Percentiles rank a stretch among this genome's conserved stretches.
Evolutionary conservation across 2,888 invertebrate species (phyloP).

Genomic region (Drosophila affinis): DNA sequence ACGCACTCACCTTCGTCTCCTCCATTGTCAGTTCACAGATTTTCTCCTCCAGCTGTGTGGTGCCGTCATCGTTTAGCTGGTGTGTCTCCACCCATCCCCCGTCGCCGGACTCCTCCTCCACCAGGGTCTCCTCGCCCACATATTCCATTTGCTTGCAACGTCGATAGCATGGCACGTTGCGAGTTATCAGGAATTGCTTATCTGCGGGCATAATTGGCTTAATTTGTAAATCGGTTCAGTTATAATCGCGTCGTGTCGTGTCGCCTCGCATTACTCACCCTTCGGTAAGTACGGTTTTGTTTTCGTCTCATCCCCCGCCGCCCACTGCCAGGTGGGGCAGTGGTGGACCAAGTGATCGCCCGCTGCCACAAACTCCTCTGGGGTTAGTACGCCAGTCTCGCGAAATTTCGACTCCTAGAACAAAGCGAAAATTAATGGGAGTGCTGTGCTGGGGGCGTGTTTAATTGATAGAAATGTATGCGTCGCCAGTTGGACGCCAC

Average conservation of each 20-base stretch:
- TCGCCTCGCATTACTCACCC: slow-evolving; percentile 60
- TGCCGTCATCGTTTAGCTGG: slow-evolving; percentile 89
- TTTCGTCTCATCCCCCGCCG: slow-evolving; percentile 94
- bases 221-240: slow-evolving; percentile 9
- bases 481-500: slow-evolving; percentile 20
- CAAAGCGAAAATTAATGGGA: slow-evolving; percentile 5
- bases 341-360: slow-evolving; percentile 99
- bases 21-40: slow-evolving; percentile 94
- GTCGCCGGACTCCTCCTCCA: slow-evolving; percentile 92
- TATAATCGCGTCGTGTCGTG: not conserved
- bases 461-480: slow-evolving; percentile 12
- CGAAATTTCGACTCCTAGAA: slow-evolving; percentile 97
- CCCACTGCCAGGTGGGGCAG: slow-evolving; percentile 99
- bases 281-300: slow-evolving; percentile 93
- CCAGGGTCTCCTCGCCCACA: slow-evolving; percentile 91
- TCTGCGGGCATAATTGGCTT: slow-evolving; percentile 83
- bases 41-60: slow-evolving; percentile 86
- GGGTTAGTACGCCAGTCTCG: slow-evolving; percentile 99
- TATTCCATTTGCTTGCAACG: slow-evolving; percentile 92
- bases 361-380: slow-evolving; percentile 99
- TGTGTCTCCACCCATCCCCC: slow-evolving; percentile 99
- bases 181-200: slow-evolving; percentile 98
- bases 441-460: not conserved
- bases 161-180: slow-evolving; percentile 98
- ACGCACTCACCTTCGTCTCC: slow-evolving; percentile 84